phyloP scores from a whole-genome alignment of 2,113 vertebrate genomes.

The Syrmaticus mikado region DNA sequence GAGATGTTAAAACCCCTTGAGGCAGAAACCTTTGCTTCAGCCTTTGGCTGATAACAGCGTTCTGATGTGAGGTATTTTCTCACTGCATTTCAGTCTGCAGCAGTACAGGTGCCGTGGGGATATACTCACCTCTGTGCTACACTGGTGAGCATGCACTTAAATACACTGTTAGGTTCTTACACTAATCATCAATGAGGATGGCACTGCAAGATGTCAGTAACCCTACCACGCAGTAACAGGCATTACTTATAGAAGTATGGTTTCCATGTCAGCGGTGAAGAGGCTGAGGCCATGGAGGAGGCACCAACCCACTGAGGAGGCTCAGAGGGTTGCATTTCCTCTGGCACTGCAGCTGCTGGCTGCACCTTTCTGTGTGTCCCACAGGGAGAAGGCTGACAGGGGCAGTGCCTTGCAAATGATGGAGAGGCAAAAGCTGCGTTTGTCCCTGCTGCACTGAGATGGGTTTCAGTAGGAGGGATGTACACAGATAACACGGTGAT shows the following conservation, averaged over 20 bases:
- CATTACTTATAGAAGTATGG: neutral
- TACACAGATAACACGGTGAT: rapidly evolving
- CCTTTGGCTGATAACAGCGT: neutral
- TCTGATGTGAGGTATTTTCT: neutral
- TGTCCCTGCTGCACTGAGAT: neutral
- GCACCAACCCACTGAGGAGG: neutral
- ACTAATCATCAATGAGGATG: neutral
- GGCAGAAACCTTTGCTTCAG: neutral
- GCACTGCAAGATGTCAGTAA: rapidly evolving
- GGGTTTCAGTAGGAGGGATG: neutral
- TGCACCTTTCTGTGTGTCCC: neutral
- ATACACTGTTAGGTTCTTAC: neutral
- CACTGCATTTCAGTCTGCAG: neutral
- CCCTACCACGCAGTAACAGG: rapidly evolving
- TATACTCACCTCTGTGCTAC: neutral
- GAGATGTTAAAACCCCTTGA: neutral
- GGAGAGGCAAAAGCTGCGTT: neutral
- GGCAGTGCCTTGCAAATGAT: rapidly evolving
- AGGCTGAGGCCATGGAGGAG: neutral
- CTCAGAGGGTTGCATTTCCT: too few relatives aligned
- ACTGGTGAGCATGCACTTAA: neutral
- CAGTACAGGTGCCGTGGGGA: neutral
- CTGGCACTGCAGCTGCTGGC: neutral
- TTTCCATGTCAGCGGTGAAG: neutral
- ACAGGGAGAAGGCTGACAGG: neutral